These are phyloP conservation scores for Drosophila lini DNA, from an alignment of 1,140 invertebrate genomes.

Conservation along the genomic window DNA sequence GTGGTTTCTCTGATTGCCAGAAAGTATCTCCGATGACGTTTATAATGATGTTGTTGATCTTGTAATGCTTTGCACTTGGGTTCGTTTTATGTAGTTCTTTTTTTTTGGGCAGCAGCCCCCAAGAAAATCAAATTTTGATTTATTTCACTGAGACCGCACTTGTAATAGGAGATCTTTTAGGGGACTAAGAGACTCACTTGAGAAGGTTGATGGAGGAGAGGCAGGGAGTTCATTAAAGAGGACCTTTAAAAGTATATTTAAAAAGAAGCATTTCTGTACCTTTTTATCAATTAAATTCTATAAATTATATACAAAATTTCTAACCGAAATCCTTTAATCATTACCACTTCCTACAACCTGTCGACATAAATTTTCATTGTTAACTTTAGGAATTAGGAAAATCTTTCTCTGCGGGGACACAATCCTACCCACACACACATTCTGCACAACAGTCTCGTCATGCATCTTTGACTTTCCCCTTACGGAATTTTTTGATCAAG, in stretches of 20 bases:
- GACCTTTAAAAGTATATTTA: background rate
- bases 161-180: constrained; percentile 58
- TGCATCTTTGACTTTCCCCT: constrained; percentile 59
- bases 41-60: constrained; percentile 80
- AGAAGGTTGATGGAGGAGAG: background rate
- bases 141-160: constrained; percentile 73
- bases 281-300: background rate
- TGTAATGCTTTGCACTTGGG: constrained; percentile 72
- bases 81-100: constrained; percentile 14
- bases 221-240: too few species aligned
- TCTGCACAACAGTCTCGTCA: constrained; percentile 21
- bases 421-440: constrained; percentile 25
- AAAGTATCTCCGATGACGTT: constrained; percentile 44
- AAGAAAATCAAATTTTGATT: constrained; percentile 66
- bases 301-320: background rate
- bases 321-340: background rate
- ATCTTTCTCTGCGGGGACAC: constrained; percentile 1
- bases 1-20: constrained; percentile 3
- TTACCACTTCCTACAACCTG: constrained; percentile 58
- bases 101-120: constrained; percentile 7
- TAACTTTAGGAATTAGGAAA: constrained; percentile 20
- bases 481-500: constrained; percentile 72
- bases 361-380: constrained; percentile 60
- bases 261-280: background rate
- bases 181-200: constrained; percentile 39